Base-by-base conservation (phyloP, 2,113 vertebrate genomes). In the Thinocorus orbignyianus region DNA sequence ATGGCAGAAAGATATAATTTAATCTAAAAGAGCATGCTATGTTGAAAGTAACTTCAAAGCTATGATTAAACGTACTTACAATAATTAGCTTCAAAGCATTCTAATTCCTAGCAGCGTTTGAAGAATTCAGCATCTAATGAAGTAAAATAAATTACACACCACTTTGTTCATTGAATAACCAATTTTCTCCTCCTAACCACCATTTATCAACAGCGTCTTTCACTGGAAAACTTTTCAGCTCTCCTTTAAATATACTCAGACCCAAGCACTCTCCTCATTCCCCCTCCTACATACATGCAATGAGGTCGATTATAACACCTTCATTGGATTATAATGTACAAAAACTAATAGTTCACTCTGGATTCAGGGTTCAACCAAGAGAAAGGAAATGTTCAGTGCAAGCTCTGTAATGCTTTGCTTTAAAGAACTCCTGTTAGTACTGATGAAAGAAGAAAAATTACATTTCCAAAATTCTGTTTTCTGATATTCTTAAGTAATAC, bases 61-160 rank as follows among this genome's bases (percentile, higher is more conserved):
- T 95, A 79, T 97, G 96, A 97, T 98, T 98, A 98, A 97, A 97
- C 25, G 31, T 97, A 95, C 91, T 98, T 97, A 94, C 4, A 96
- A 95, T 97, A 97, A 97, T 98, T 97, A 95, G 64, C 95, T 97
- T 96, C 96, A 97, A 95, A 97, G 93, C 89, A 90, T 93, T 96
- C 91, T 92, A 94, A 96, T 97, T 97, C 96, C 82, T 84, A 92
- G 79, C 61, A 92, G 69, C 78, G 88, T 95, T 98, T 97, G 49
- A 97, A 97, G 80, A 95, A 97, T 97, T 96, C 97, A 89, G 93
- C 95, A 79, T 96, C 93, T 98, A 97, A 98, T 96, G 94, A 97
- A 98, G 86, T 97, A 97, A 97, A 98, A 98, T 97, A 98, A 97
- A 97, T 98, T 97, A 70, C 94, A 84, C 62, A 86, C 86, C 60